A percentile compares a stretch with the other conserved stretches of the same genome.
phyloP scores from a whole-genome alignment of 1,140 invertebrate species.

The Globodera ellingtonae region DNA sequence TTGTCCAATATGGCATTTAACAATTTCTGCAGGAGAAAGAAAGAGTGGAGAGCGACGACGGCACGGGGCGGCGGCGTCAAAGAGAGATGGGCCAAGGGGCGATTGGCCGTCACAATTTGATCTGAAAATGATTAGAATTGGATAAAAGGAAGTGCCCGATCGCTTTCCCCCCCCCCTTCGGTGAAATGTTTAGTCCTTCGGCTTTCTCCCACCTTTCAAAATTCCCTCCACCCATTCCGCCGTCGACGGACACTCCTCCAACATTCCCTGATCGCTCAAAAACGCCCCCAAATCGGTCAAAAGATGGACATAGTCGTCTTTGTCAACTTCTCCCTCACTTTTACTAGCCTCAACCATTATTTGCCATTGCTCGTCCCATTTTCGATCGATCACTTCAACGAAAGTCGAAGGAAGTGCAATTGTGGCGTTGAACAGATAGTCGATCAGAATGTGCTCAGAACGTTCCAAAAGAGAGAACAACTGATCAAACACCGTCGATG shows the following conservation, averaged over 20 bases:
- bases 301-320: conserved; percentile 14
- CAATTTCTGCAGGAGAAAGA: background rate
- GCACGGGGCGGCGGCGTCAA: background rate
- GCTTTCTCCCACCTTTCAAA: background rate
- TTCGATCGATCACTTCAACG: background rate
- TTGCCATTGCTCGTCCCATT: conserved; percentile 10
- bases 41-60: background rate
- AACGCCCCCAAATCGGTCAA: conserved; percentile 3
- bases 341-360: background rate
- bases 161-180: background rate
- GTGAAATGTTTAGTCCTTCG: background rate
- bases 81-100: background rate
- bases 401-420: background rate
- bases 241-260: background rate
- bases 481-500: background rate
- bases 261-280: conserved; percentile 4
- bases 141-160: too few species aligned
- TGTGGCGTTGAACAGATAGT: conserved; percentile 2
- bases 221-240: background rate
- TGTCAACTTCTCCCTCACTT: background rate
- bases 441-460: conserved; percentile 1
- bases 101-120: background rate
- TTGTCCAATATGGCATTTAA: background rate
- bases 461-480: background rate
- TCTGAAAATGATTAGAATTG: background rate